phyloP scores from a whole-genome alignment of 1,140 invertebrate genomes.

The Teleopsis dalmanni region DNA sequence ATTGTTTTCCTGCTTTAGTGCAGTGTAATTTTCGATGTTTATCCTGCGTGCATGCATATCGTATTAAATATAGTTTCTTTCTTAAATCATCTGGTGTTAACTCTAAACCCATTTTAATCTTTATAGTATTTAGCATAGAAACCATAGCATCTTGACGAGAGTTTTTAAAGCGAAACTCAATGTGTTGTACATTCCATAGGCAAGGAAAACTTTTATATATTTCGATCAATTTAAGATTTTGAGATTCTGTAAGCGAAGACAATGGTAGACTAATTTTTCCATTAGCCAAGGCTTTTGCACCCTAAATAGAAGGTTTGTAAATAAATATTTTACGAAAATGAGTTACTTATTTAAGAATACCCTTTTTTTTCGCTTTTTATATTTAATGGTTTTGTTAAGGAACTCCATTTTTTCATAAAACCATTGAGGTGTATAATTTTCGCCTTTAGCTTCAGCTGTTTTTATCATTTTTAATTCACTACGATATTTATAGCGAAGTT shows the following conservation, averaged over 20 bases:
- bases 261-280: neutral
- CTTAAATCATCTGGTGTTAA: slow-evolving; percentile 4
- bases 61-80: slow-evolving; percentile 5
- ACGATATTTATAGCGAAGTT: neutral
- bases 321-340: neutral
- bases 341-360: slow-evolving; percentile 1
- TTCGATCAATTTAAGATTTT: neutral
- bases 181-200: slow-evolving; percentile 11
- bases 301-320: neutral
- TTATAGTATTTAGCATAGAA: neutral
- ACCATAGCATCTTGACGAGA: slow-evolving; percentile 4
- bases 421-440: neutral
- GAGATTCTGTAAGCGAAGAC: neutral
- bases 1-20: neutral
- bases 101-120: neutral
- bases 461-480: neutral
- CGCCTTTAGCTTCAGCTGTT: neutral
- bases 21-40: slow-evolving; percentile 4
- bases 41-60: slow-evolving; percentile 3
- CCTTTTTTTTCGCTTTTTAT: slow-evolving; percentile 2
- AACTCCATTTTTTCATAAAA: slow-evolving; percentile 9
- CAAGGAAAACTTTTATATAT: slow-evolving; percentile 6
- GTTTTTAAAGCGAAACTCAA: slow-evolving; percentile 7
- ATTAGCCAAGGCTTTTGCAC: neutral
- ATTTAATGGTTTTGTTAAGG: neutral